These are phyloP conservation scores for Antennarius striatus DNA, from an alignment of 2,113 vertebrate species.

Conservation along the genomic window DNA sequence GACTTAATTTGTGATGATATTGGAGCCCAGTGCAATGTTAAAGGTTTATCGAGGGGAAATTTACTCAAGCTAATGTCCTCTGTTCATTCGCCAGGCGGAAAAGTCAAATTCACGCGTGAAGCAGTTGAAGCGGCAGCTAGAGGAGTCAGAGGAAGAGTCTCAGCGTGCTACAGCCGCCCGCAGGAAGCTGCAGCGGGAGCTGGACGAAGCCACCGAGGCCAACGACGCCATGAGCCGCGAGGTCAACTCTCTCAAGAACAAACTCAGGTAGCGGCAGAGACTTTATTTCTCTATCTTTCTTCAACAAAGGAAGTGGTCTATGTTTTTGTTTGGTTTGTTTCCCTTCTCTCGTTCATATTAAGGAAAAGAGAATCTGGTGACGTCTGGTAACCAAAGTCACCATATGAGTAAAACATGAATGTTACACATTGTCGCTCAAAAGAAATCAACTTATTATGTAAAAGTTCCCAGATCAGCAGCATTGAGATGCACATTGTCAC, in stretches of 20 bases:
- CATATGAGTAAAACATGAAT: neutral
- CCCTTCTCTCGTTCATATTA: neutral
- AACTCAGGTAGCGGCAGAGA: constrained; percentile 65
- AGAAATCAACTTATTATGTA: neutral
- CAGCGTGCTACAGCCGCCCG: constrained; percentile 91
- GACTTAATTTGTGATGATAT: neutral
- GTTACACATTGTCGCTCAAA: neutral
- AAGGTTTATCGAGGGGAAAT: neutral
- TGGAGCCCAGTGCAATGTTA: neutral
- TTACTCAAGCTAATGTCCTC: neutral
- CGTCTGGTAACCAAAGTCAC: no score
- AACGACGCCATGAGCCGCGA: constrained; percentile 84
- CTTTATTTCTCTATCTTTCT: no score
- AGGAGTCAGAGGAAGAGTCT: constrained; percentile 94
- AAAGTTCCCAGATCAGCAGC: neutral
- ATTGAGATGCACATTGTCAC: neutral
- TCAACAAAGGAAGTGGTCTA: no score
- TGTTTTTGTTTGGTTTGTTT: neutral
- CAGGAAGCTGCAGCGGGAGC: constrained; percentile 95
- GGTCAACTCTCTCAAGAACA: constrained; percentile 73
- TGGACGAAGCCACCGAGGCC: constrained; percentile 91
- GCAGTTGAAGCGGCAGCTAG: constrained; percentile 94
- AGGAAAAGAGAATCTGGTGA: no score
- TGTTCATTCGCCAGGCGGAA: constrained; percentile 78
- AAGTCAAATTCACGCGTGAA: constrained; percentile 86